A percentile compares a stretch with the other conserved stretches of the same genome.
Evolutionary conservation across 2,113 vertebrate genomes (phyloP).

Genomic region (Hydropotes inermis): DNA sequence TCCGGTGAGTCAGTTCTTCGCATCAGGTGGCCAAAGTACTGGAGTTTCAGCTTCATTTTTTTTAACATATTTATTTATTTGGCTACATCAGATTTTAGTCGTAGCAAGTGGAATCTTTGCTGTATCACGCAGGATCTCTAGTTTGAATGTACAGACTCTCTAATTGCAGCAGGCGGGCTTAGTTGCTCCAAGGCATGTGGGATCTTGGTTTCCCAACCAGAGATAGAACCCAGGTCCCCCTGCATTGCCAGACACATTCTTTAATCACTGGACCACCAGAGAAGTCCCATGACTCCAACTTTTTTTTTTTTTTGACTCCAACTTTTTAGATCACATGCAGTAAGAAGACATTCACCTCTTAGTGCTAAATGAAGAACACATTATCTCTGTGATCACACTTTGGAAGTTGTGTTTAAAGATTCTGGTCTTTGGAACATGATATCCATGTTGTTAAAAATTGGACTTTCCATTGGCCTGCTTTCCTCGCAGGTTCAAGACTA

Average conservation of each 20-base stretch:
- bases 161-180: not conserved
- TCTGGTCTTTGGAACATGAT: not conserved
- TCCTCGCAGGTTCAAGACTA: not conserved
- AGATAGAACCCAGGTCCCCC: not conserved
- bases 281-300: not conserved
- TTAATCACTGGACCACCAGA: not conserved
- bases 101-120: not conserved
- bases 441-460: not conserved
- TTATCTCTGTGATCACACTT: not conserved
- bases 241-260: not conserved
- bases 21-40: not conserved
- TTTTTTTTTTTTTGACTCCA: not conserved
- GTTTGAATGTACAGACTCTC: not conserved
- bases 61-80: not conserved
- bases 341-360: not conserved
- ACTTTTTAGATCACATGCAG: not conserved
- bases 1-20: not conserved
- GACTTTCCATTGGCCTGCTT: not conserved
- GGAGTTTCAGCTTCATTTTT: not conserved
- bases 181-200: not conserved
- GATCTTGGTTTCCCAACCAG: not conserved
- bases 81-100: not conserved
- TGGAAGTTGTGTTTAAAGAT: not conserved
- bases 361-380: not conserved
- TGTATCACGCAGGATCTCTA: not conserved